Base-by-base conservation (phyloP, 2,888 invertebrate species). In the Incurvaria masculella region DNA sequence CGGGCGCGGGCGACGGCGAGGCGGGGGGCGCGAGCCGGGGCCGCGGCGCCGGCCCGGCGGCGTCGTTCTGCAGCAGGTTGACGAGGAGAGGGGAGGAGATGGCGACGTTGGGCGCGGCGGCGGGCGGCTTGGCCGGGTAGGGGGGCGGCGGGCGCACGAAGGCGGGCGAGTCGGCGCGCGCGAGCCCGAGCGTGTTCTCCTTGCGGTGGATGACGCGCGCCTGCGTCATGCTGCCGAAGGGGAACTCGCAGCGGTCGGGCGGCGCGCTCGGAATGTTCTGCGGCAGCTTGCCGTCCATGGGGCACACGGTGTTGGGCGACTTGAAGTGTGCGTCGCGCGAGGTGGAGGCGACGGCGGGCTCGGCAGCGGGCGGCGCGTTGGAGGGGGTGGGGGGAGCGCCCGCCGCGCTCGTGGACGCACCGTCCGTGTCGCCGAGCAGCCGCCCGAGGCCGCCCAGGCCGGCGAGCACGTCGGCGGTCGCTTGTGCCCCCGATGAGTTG, bases 211-310 rank as follows among this genome's bases (percentile, higher is more conserved):
- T 88, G 45, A 92, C 91, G 67, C 92, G 86, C 53, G 90, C 90
- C 64, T 91, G 90, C 43, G 92, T 91, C 94, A 94, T 94, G 69
- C 93, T 93, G 61, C 91, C 90, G 68, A 94, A 94, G 40, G 94
- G 93, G 72, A 87, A 94, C 63, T 84, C 83, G 61, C 81, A 75
- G 1, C 65, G 85, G 81, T 67, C 88, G 74, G 56, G 74, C 65
- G 72, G 62, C 38, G 75, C 78, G 52, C 71, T 83, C 70, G 68
- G 82, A 59, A 79, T 78, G 66, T 72, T 80, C 57, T 78, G 79
- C 57, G 83, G 78, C 59, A 81, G 72, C 72, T 89, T 89, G 58
- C 88, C 87, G 64, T 90, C 91, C 79, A 86, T 85, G 3, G 93
- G 91, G 55, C 92, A 92, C 54, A 94, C 90, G 53, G 93, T 93